phyloP scores from a whole-genome alignment of 2,113 vertebrate species.

The Phylloscopus whistleri region DNA sequence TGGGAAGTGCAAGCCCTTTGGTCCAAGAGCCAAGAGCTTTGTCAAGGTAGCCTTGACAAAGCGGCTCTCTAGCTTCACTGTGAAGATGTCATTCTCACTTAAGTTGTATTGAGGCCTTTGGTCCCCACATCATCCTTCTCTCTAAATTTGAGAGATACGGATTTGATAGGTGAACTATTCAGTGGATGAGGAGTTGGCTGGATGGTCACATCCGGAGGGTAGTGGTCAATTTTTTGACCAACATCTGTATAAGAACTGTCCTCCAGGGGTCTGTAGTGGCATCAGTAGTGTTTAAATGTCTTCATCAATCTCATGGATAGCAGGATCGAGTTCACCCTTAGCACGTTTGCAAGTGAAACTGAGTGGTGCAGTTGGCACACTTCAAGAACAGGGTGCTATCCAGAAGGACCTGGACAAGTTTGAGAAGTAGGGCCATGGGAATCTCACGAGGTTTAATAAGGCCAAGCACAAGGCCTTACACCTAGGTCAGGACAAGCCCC shows the following conservation, averaged over 20 bases:
- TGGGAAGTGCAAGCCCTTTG: not conserved
- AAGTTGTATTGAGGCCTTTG: not conserved
- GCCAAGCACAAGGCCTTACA: not conserved
- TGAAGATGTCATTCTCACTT: not conserved
- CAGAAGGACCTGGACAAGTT: not conserved
- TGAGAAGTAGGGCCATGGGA: not conserved
- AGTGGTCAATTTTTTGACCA: not conserved
- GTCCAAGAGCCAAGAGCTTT: not conserved
- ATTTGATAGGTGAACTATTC: not conserved
- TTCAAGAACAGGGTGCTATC: not conserved
- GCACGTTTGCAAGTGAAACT: not conserved
- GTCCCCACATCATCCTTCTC: not conserved
- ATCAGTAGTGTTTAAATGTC: not conserved
- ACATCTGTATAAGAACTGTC: not conserved
- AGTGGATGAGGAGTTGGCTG: not conserved
- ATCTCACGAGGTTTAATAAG: not conserved
- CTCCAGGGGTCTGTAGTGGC: not conserved
- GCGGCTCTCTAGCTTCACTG: not conserved
- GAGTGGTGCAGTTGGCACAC: not conserved
- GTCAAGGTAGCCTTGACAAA: not conserved
- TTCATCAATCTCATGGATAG: not conserved
- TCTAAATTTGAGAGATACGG: not conserved
- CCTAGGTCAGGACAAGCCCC: not conserved
- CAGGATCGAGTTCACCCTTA: fast-evolving
- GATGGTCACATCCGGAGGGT: not conserved